A percentile compares a stretch with the other conserved stretches of the same genome.
Conservation (phyloP, 2,113 vertebrate species). For the Callorhinus ursinus region DNA sequence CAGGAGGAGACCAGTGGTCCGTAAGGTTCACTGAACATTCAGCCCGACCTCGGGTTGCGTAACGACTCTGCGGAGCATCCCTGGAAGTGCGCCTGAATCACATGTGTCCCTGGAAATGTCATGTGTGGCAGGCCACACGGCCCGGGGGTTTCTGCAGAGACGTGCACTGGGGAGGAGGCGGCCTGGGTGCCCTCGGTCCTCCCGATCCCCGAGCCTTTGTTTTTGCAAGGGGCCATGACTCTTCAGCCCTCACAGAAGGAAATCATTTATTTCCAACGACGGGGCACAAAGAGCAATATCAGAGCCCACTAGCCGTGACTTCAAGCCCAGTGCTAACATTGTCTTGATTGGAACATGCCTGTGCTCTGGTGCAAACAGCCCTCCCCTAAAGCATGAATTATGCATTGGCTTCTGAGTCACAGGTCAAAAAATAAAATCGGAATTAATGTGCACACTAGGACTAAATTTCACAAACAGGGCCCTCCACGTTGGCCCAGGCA, state of each 20-base stretch:
- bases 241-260: background rate
- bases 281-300: background rate
- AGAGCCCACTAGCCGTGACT: background rate
- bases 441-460: conserved; percentile 44
- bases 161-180: accelerated
- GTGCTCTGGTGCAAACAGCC: background rate
- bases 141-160: background rate
- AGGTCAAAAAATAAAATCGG: conserved; percentile 60
- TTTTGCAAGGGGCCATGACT: background rate
- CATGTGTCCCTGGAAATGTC: background rate
- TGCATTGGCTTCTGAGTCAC: background rate
- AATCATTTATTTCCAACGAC: background rate
- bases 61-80: background rate
- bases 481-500: background rate
- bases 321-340: background rate
- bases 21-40: background rate
- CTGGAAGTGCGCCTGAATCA: background rate
- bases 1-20: background rate
- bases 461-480: conserved; percentile 41
- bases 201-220: background rate
- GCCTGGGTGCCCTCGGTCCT: background rate
- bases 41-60: background rate
- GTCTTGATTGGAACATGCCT: background rate
- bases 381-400: conserved; percentile 9
- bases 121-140: background rate